These are phyloP conservation scores for Hyla sarda DNA, from an alignment of 2,113 vertebrate species.

Conservation along the genomic window DNA sequence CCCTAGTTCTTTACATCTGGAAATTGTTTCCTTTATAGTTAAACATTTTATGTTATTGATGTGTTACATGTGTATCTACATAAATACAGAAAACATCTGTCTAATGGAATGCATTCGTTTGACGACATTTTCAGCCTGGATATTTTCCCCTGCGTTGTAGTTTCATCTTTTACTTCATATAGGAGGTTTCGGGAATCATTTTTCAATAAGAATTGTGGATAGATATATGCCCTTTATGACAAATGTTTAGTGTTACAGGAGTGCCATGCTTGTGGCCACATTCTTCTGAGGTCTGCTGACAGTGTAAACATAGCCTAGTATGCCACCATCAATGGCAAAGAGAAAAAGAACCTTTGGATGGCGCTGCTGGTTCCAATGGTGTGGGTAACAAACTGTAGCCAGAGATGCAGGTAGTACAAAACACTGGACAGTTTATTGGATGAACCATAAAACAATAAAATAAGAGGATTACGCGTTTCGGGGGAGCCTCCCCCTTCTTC, in stretches of 20 bases:
- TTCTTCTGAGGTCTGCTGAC: neutral
- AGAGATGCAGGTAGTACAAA: too few relatives aligned
- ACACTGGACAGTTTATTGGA: too few relatives aligned
- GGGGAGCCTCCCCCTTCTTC: too few relatives aligned
- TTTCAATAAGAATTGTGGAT: neutral
- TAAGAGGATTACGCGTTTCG: too few relatives aligned
- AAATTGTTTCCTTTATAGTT: neutral
- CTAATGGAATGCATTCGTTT: neutral
- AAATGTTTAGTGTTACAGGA: neutral
- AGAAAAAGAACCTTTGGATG: too few relatives aligned
- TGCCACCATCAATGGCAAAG: too few relatives aligned
- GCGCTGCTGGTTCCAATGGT: too few relatives aligned
- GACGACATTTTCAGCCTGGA: neutral
- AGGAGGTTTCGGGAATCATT: too few relatives aligned
- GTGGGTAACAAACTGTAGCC: too few relatives aligned
- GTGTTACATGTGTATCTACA: neutral
- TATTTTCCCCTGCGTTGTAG: neutral
- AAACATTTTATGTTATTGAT: neutral
- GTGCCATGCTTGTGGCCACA: neutral
- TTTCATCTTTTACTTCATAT: neutral
- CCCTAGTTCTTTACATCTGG: neutral
- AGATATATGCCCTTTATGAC: neutral
- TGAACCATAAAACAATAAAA: too few relatives aligned
- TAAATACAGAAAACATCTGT: neutral
- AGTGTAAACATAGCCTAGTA: too few relatives aligned